Percentiles rank a stretch among this genome's conserved stretches.
phyloP scores from a whole-genome alignment of 1,140 invertebrate genomes.

The Dolichoris vasculosae region DNA sequence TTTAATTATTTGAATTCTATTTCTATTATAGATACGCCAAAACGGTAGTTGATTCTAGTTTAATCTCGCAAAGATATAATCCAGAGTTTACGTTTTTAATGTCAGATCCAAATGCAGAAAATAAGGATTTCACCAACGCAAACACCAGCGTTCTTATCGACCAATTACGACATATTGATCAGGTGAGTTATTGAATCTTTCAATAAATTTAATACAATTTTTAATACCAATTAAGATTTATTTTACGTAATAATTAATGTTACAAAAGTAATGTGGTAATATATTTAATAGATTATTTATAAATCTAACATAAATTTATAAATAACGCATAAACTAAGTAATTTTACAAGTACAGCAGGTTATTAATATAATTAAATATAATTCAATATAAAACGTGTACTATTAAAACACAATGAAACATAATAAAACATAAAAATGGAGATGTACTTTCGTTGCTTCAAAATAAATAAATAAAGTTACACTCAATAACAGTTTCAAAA shows the following conservation, averaged over 20 bases:
- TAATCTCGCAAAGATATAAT: slow-evolving; percentile 80
- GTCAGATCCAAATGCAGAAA: slow-evolving; percentile 57
- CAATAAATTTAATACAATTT: too few species aligned
- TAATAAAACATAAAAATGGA: not conserved
- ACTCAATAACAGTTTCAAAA: not conserved
- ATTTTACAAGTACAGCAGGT: not conserved
- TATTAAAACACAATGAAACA: not conserved
- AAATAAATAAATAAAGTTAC: not conserved
- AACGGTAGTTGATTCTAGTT: slow-evolving; percentile 77
- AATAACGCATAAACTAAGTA: not conserved
- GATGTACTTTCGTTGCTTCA: not conserved
- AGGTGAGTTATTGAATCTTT: slow-evolving; percentile 69
- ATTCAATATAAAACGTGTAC: not conserved
- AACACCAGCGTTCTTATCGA: slow-evolving; percentile 78
- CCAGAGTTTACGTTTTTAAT: slow-evolving; percentile 77
- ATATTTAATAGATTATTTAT: not conserved
- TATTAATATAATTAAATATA: not conserved
- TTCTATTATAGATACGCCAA: slow-evolving; percentile 77
- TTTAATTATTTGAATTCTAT: not conserved
- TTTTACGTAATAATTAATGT: too few species aligned
- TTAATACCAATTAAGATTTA: too few species aligned
- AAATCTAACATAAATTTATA: not conserved
- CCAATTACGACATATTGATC: slow-evolving; percentile 79
- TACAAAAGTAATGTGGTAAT: too few species aligned
- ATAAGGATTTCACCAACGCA: slow-evolving; percentile 71